Evolutionary conservation across 2,888 invertebrate species (phyloP).

Genomic region (Pristionchus exspectatus): DNA sequence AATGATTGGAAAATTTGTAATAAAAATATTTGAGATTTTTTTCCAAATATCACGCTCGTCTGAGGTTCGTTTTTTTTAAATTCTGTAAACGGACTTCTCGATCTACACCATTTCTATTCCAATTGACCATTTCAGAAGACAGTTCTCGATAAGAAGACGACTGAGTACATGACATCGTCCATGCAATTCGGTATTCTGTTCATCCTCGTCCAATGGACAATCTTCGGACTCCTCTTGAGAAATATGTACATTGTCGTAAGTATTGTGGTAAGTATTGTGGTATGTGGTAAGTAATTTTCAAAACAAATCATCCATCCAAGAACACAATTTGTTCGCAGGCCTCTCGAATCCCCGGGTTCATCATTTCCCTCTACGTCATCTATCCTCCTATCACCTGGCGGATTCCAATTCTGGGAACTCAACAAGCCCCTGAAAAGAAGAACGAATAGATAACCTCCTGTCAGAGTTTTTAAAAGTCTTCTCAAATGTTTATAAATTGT

Average conservation of each 20-base stretch:
- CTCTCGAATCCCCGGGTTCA: conserved; percentile 74
- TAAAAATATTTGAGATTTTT: too few species aligned
- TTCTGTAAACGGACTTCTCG: too few species aligned
- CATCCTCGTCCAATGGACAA: conserved; percentile 73
- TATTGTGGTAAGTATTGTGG: neutral
- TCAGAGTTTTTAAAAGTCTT: too few species aligned
- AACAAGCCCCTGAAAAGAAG: conserved; percentile 59
- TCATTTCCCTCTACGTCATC: conserved; percentile 73
- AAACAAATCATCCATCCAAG: neutral
- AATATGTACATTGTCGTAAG: conserved; percentile 74
- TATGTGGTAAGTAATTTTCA: neutral
- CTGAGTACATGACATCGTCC: conserved; percentile 75
- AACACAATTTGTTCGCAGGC: conserved; percentile 59
- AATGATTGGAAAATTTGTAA: too few species aligned
- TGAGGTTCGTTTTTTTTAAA: too few species aligned
- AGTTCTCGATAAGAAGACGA: conserved; percentile 70
- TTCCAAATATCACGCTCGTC: too few species aligned
- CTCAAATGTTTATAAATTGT: too few species aligned
- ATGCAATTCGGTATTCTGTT: conserved; percentile 75
- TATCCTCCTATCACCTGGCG: conserved; percentile 78
- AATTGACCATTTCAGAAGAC: conserved; percentile 73
- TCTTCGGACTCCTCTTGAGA: conserved; percentile 71
- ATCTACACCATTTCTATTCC: too few species aligned
- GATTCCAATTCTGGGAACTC: conserved; percentile 74
- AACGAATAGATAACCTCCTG: conserved; percentile 68